phyloP scores from a whole-genome alignment of 2,888 invertebrate species.

The Ennomos quercinarius region DNA sequence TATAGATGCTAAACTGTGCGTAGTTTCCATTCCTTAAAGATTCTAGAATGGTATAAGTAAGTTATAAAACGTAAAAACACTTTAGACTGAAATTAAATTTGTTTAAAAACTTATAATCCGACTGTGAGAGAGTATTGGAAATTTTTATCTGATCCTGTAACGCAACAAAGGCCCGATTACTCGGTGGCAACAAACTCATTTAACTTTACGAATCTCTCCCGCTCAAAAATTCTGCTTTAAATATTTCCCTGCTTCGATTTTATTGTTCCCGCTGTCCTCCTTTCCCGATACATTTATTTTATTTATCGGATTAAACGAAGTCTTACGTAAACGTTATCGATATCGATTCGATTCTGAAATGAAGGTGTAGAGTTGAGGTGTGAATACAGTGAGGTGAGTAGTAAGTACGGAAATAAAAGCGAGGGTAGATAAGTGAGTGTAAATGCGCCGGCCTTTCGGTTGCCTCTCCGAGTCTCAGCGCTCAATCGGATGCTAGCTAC shows the following conservation, averaged over 20 bases:
- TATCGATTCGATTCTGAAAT: constrained; percentile 36
- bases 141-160: constrained; percentile 74
- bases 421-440: constrained; percentile 81
- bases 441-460: constrained; percentile 69
- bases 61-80: neutral
- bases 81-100: constrained; percentile 25
- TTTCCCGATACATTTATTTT: constrained; percentile 77
- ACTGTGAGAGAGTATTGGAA: constrained; percentile 51
- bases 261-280: constrained; percentile 71
- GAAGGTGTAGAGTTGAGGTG: constrained; percentile 38
- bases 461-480: constrained; percentile 44
- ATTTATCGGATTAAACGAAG: constrained; percentile 71
- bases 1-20: neutral
- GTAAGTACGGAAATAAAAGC: constrained; percentile 79
- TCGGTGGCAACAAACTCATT: constrained; percentile 80
- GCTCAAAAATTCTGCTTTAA: constrained; percentile 72
- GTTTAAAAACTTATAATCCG: constrained; percentile 38
- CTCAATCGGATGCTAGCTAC: constrained; percentile 82
- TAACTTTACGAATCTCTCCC: constrained; percentile 77
- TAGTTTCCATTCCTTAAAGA: neutral
- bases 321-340: constrained; percentile 45
- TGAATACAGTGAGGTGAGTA: constrained; percentile 63
- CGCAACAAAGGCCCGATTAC: constrained; percentile 72
- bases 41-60: constrained; percentile 1
- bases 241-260: constrained; percentile 77